Percentiles rank a stretch among this genome's conserved stretches.
Conservation (phyloP, 2,797 vertebrate species). For the Pseudochaenichthys georgianus region DNA sequence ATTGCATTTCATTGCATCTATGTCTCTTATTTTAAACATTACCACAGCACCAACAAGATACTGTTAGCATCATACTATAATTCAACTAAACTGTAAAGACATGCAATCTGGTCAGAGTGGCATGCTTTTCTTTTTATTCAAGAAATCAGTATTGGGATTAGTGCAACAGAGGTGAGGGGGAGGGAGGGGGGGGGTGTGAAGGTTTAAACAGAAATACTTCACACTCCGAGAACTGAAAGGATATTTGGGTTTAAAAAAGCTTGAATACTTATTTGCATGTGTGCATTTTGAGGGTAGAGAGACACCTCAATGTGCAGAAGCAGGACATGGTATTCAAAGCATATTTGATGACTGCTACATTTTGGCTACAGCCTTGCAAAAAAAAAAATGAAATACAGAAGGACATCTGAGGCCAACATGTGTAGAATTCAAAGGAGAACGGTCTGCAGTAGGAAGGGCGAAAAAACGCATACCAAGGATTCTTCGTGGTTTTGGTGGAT, state of each 20-base stretch:
- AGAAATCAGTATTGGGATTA: conserved; percentile 24
- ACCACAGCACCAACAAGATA: not conserved
- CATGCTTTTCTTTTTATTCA: not conserved
- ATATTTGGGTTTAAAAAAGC: conserved; percentile 1
- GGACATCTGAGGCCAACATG: not conserved
- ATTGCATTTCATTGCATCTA: not conserved
- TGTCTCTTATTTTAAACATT: not conserved
- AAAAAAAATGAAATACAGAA: not conserved
- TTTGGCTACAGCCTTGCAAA: not conserved
- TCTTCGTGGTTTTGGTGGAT: conserved; percentile 4
- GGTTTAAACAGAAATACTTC: conserved; percentile 29
- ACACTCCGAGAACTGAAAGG: conserved; percentile 8
- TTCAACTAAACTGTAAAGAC: not conserved
- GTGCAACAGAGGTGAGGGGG: not conserved
- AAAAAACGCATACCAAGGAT: conserved; percentile 8
- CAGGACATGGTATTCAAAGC: not conserved
- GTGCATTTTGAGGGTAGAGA: not conserved
- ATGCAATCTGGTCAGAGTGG: not conserved
- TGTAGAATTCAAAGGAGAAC: not conserved
- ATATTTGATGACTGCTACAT: not conserved
- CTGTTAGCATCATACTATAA: not conserved
- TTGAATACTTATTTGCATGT: conserved; percentile 4
- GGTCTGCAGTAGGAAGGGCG: not conserved
- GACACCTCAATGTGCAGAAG: not conserved
- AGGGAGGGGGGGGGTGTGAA: not conserved